These are phyloP conservation scores for Limnothrissa miodon DNA, from an alignment of 2,113 vertebrate species.

Conservation along the genomic window DNA sequence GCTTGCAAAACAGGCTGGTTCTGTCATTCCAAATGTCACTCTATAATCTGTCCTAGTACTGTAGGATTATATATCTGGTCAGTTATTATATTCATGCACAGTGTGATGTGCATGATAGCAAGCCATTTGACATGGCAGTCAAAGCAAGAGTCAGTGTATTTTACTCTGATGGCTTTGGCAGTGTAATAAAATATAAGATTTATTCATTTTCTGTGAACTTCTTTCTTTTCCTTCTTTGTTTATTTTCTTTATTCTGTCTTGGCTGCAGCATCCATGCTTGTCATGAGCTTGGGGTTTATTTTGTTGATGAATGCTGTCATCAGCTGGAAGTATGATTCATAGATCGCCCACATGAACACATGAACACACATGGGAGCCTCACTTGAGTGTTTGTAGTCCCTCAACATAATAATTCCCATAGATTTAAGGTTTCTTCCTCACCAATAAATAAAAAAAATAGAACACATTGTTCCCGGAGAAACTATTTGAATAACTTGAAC, in stretches of 20 bases:
- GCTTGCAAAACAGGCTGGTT: neutral
- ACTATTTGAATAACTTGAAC: neutral
- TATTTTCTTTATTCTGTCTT: neutral
- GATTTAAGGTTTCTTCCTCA: neutral
- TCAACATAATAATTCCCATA: neutral
- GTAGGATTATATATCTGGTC: neutral
- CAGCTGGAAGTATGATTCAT: neutral
- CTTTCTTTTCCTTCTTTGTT: neutral
- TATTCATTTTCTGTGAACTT: neutral
- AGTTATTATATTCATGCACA: neutral
- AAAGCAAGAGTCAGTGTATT: neutral
- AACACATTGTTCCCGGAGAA: neutral
- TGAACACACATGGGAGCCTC: neutral
- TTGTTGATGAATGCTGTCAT: slow-evolving; percentile 16
- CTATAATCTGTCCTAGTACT: neutral
- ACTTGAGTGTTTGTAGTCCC: neutral
- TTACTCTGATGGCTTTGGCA: neutral
- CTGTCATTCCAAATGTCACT: slow-evolving; percentile 3
- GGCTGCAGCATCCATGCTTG: neutral
- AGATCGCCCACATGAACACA: neutral
- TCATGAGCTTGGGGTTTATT: neutral
- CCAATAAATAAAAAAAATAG: too few species aligned
- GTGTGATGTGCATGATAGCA: neutral
- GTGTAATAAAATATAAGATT: neutral
- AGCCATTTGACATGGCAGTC: neutral